A percentile compares a stretch with the other conserved stretches of the same genome.
These are phyloP conservation scores for Drosophila trapezifrons DNA, from an alignment of 1,140 invertebrate genomes.

Conservation along the genomic window DNA sequence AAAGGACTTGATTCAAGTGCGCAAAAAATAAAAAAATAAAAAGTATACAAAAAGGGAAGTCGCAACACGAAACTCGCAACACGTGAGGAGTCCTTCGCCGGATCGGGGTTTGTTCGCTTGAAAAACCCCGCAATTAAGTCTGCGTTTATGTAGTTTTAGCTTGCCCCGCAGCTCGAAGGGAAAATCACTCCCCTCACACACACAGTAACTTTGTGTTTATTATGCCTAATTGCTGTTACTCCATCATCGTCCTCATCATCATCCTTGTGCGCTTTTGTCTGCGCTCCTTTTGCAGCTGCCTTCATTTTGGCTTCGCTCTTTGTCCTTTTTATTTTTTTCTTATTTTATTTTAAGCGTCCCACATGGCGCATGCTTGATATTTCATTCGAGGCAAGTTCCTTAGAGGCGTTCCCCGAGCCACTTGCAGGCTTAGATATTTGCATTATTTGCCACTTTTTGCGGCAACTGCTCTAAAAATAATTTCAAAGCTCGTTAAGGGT, in stretches of 20 bases:
- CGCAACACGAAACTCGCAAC: slow-evolving; percentile 30
- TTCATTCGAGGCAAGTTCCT: slow-evolving; percentile 23
- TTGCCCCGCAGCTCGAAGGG: slow-evolving; percentile 10
- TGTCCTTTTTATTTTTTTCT: slow-evolving; percentile 18
- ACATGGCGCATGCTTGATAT: slow-evolving; percentile 74
- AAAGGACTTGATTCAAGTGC: slow-evolving; percentile 67
- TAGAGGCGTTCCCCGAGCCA: slow-evolving; percentile 52
- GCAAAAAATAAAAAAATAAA: slow-evolving; percentile 44
- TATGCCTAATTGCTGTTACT: slow-evolving; percentile 82
- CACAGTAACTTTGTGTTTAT: slow-evolving; percentile 79
- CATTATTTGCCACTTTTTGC: slow-evolving; percentile 64
- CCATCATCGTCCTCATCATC: slow-evolving; percentile 50
- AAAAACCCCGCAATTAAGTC: slow-evolving; percentile 79
- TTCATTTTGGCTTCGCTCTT: slow-evolving; percentile 50
- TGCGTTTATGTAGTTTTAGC: slow-evolving; percentile 59
- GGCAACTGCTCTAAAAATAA: slow-evolving; percentile 50
- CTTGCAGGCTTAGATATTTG: slow-evolving; percentile 64
- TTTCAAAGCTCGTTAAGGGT: slow-evolving; percentile 35
- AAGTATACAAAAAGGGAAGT: slow-evolving; percentile 33
- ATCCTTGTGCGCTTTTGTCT: slow-evolving; percentile 66
- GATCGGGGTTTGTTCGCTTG: slow-evolving; percentile 67
- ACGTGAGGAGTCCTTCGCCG: slow-evolving; percentile 9
- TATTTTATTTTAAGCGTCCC: slow-evolving; percentile 9
- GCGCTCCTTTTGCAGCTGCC: slow-evolving; percentile 73
- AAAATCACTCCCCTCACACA: slow-evolving; percentile 4